Base-by-base conservation (phyloP, 2,113 vertebrate genomes). In the Paramisgurnus dabryanus region DNA sequence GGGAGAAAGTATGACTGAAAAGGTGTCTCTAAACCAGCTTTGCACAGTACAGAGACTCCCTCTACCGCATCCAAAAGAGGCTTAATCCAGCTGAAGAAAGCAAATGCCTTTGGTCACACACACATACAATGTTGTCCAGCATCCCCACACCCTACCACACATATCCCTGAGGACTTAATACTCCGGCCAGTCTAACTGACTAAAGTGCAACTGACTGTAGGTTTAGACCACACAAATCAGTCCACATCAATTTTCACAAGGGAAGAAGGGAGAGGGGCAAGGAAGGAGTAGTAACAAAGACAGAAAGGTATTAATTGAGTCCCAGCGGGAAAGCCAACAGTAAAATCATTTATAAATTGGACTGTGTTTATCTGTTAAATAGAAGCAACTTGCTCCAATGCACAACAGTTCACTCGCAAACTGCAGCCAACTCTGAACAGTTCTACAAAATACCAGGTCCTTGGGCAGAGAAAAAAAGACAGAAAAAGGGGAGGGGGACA, bases 341-440 rank as follows among this genome's bases (percentile, higher is more conserved):
- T n/a, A 61, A 49, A 80, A 53, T 61, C 22, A 64, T 69, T 72
- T 76, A 78, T 69, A 50, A 80, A 43, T 61, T 9, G 27, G 12
- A 82, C n/a, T 15, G 40, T 47, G 77, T 55, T 57, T 66, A 81
- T 58, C 45, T 66, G 58, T 69, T 53, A 82, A 81, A 85, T 73
- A 40, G 69, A 64, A 80, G 76, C 68, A 78, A 71, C 81, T 66
- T 64, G 53, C 80, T 84, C 67, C 81, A 64, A 63, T n/a, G 80
- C n/a, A 22, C 70, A 81, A 79, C 82, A 84, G 86, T 89, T 87
- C 86, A 85, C 82, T 69, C 82, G 79, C 84, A 60, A 10, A 53
- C 69, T 58, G 71, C 66, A 66, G 73, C 76, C 58, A 34, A 61
- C 60, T 15, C 40, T 50, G 53, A 78, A 75, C 6, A 66, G 45